A percentile compares a stretch with the other conserved stretches of the same genome.
These are phyloP conservation scores for Chrysogorgia sp. DNA, from an alignment of 92 coral and sea anemone species.

Conservation along the genomic window DNA sequence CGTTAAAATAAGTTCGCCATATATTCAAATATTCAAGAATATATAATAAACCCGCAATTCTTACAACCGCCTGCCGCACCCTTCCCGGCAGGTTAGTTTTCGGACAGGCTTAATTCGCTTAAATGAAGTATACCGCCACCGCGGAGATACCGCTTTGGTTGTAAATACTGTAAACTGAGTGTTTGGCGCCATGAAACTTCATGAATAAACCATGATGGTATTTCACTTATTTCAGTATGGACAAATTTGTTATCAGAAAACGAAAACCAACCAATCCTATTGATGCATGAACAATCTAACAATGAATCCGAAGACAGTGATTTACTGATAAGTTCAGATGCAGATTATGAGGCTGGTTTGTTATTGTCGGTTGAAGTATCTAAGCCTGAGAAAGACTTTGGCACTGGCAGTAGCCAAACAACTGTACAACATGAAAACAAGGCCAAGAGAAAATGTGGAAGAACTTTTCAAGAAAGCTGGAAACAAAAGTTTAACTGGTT, in stretches of 20 bases:
- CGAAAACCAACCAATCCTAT: neutral
- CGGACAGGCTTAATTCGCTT: too few relatives aligned
- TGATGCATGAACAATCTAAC: constrained; percentile 4
- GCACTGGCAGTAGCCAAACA: constrained; percentile 18
- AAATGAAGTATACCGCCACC: neutral
- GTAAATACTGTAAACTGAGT: too few relatives aligned
- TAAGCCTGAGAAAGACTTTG: neutral
- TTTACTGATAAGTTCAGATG: constrained; percentile 4
- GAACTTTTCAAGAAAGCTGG: constrained; percentile 36
- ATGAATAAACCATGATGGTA: neutral
- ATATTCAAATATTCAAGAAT: too few relatives aligned
- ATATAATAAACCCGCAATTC: too few relatives aligned
- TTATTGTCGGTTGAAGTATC: constrained; percentile 4
- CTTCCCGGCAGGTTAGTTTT: too few relatives aligned
- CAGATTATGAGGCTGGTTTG: constrained; percentile 23
- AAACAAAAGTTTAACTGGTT: constrained; percentile 36
- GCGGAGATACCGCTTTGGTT: too few relatives aligned
- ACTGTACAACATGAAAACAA: constrained; percentile 26
- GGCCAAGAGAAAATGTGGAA: constrained; percentile 34
- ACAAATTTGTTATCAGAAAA: constrained; percentile 20
- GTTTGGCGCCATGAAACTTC: too few relatives aligned
- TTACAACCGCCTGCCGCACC: too few relatives aligned
- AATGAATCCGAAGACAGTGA: constrained; percentile 8
- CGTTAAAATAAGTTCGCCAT: too few relatives aligned
- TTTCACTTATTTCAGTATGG: neutral